A percentile compares a stretch with the other conserved stretches of the same genome.
Conservation (phyloP, 1,140 invertebrate genomes). For the Ceratosolen fusciceps region DNA sequence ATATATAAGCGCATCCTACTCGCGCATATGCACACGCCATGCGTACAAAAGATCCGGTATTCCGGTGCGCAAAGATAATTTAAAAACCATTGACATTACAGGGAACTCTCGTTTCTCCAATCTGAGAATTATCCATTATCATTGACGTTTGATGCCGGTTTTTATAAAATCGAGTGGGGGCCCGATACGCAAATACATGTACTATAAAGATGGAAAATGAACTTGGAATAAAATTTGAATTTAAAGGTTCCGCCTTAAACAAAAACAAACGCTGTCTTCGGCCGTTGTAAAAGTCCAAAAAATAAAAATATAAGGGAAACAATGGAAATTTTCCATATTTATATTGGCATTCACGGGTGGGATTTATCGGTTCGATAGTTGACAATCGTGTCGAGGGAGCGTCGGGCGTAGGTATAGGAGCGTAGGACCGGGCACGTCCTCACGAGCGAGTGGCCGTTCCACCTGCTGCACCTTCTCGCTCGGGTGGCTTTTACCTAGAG, state of each 20-base stretch:
- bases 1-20: not conserved
- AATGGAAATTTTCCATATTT: not conserved
- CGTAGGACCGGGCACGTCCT: not conserved
- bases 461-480: conserved; percentile 20
- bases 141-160: too few relatives aligned
- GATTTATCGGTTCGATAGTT: not conserved
- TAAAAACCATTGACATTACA: too few relatives aligned
- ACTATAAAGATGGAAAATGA: too few relatives aligned
- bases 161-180: too few relatives aligned
- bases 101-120: too few relatives aligned
- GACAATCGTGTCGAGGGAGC: not conserved
- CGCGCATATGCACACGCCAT: not conserved
- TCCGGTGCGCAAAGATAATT: not conserved
- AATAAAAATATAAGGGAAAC: not conserved
- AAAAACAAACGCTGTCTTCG: too few relatives aligned
- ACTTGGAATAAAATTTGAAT: too few relatives aligned
- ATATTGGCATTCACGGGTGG: not conserved
- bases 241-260: too few relatives aligned
- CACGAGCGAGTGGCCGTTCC: not conserved
- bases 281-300: not conserved
- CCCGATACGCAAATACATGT: too few relatives aligned
- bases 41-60: not conserved
- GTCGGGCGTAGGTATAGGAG: not conserved
- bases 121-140: too few relatives aligned
- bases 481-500: not conserved